Evolutionary conservation across 2,797 vertebrate species (phyloP).

Genomic region (Cichlasoma orientale): DNA sequence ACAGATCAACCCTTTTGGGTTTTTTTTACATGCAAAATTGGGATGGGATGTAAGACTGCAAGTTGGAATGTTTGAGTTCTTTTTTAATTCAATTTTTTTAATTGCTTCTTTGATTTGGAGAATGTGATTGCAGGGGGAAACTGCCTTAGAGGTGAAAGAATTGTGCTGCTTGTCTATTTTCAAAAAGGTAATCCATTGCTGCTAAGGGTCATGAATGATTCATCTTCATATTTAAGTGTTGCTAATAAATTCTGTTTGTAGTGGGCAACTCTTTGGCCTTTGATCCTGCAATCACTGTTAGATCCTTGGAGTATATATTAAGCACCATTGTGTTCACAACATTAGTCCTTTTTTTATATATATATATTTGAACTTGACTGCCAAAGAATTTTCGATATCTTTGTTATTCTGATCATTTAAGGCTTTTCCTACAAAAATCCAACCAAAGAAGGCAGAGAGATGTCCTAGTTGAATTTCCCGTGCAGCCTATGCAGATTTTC

Average conservation of each 20-base stretch:
- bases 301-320: conserved; percentile 12
- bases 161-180: background rate
- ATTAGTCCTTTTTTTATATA: background rate
- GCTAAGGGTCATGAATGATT: conserved; percentile 35
- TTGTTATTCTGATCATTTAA: background rate
- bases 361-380: background rate
- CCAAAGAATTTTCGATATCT: background rate
- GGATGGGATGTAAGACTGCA: background rate
- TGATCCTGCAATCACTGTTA: conserved; percentile 45
- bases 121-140: background rate
- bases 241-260: conserved; percentile 38
- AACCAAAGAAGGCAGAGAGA: background rate
- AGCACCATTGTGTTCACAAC: conserved; percentile 8
- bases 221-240: conserved; percentile 36
- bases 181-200: background rate
- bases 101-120: background rate
- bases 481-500: background rate
- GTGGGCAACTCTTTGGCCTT: conserved; percentile 29
- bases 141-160: background rate
- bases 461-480: background rate
- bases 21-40: background rate
- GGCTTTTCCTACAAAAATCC: background rate
- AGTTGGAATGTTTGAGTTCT: background rate
- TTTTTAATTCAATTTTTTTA: background rate
- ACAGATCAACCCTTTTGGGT: background rate